phyloP scores from a whole-genome alignment of 2,113 vertebrate genomes.

The Psittacula cyanocephala region DNA sequence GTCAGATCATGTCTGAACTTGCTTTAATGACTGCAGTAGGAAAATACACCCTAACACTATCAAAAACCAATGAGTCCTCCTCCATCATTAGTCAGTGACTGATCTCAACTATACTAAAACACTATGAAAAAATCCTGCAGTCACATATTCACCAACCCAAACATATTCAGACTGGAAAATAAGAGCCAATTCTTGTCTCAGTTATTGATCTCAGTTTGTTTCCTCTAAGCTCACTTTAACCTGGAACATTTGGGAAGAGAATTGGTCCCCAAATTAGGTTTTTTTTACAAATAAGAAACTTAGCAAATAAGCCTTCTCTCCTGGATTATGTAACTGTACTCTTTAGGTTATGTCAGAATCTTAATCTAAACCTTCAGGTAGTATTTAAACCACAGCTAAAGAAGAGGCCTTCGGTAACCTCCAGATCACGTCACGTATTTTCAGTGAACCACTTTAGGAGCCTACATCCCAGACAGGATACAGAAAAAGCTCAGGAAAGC shows the following conservation, averaged over 20 bases:
- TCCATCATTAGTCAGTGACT: not conserved
- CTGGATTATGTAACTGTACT: not conserved
- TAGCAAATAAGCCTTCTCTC: not conserved
- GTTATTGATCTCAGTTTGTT: not conserved
- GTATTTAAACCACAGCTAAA: not conserved
- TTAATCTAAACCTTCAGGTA: not conserved
- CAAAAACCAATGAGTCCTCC: not conserved
- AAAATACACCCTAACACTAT: not conserved
- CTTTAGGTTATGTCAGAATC: not conserved
- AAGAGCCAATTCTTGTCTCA: not conserved
- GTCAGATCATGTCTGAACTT: not conserved
- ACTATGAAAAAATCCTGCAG: not conserved
- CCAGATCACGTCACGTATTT: not conserved
- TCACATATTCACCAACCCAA: not conserved
- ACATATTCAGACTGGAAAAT: not conserved
- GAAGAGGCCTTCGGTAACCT: not conserved
- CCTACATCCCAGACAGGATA: not conserved
- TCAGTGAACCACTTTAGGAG: not conserved
- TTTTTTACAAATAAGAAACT: not conserved
- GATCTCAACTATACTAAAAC: not conserved
- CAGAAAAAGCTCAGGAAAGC: not conserved
- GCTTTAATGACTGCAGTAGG: not conserved
- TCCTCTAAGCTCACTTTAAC: not conserved
- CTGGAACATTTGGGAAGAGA: not conserved
- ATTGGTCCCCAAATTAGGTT: not conserved